Base-by-base conservation (phyloP, 2,797 vertebrate genomes). In the Anguilla obscura region DNA sequence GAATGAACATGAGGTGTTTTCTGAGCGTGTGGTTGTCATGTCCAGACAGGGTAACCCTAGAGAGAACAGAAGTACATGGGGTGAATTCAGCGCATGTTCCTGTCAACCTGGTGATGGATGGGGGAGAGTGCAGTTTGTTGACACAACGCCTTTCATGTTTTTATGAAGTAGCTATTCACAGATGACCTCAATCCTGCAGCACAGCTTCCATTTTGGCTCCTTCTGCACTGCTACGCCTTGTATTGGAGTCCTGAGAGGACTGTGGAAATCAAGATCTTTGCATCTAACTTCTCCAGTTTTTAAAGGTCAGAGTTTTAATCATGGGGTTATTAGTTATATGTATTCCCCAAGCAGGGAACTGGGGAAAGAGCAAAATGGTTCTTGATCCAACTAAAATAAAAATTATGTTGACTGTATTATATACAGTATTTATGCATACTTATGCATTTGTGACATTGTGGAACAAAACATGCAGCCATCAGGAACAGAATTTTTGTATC, bases 111-210 rank as follows among this genome's bases (percentile, higher is more conserved):
- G 87, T 95, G 94, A 95, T 94, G 91, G 40, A 40, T 40, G 40
- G 40, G 40, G 40, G 40, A 40, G 40, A 40, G 40, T 92, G 90
- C 88, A 83, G 90, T 94, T 95, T 95, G 95, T 95, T 95, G 94
- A 95, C 93, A 95, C 93, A 93, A 95, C 94, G 93, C 94, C 94
- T 95, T 58, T 95, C 91, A 93, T 93, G 93, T 96, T 95, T 66
- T 95, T 94, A 93, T 92, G 90, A 93, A 91, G 86, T 92, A 93
- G 95, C 95, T 93, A 92, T 93, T 95, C 95, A 95, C 90, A 92
- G 86, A 88, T 86, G 90, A 92, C 91, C 69, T 71, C 89, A 92
- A 92, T 93, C 93, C 92, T 93, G 93, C 93, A 92, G 85, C 88
- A n/a, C 3, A 76, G 14, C 74, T 82, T 79, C 80, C 85, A 66